Base-by-base conservation (phyloP, 2,797 vertebrate species). In the Sorex maritimensis region DNA sequence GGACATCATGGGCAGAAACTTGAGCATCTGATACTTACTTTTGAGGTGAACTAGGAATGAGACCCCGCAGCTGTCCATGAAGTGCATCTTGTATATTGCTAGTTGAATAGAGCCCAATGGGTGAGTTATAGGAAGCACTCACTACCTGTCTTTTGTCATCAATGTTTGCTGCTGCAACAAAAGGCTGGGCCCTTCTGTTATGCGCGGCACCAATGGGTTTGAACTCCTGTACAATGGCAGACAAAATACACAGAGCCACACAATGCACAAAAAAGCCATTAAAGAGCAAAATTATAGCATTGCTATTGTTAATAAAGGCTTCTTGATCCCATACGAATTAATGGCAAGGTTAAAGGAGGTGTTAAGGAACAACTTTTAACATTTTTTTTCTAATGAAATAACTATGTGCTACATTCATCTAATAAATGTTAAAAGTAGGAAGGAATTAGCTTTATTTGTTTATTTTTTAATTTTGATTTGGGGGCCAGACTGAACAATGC, bases 31-130 rank as follows among this genome's bases (percentile, higher is more conserved):
- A 61, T 98, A 99, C 97, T 99, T 98, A 99, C 99, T 98, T 98
- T 97, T 98, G 98, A 0, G 98, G 97, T 69, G 99, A 98, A 65
- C 97, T 98, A 71, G 97, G 98, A 86, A 99, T 98, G 83, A 99
- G 98, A 93, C 99, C 99, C 90, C 98, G 98, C 95, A 99, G 99
- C 97, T 99, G 99, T 94, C 99, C 99, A 0, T 99, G 99, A 95
- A 99, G 99, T 0, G 99, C 99, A 0, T 99, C 99, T 98, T 99
- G 99, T 95, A 99, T 99, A 98, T 99, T 99, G 97, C 99, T 99
- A 85, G 99, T 98, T 94, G 99, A 99, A 98, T 99, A 99, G 83
- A 99, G 99, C 97, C 99, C 99, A 95, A 99, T 99, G 55, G 99
- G 99, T 49, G 99, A 99, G 98, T 99, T 99, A 99, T 99, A 99